Conservation (phyloP, 1,140 invertebrate genomes). For the Carposina sasakii region DNA sequence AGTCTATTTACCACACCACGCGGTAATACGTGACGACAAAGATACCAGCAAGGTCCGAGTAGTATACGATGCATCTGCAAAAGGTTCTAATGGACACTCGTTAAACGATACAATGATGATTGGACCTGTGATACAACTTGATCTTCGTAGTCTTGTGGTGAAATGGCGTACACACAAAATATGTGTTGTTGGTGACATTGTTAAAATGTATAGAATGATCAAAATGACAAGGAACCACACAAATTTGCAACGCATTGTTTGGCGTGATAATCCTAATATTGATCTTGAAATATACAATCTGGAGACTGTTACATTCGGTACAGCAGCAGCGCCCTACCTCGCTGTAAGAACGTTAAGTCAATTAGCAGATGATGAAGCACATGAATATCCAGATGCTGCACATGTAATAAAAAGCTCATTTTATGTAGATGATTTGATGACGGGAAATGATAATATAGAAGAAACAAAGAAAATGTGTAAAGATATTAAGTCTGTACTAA, state of each 20-base stretch:
- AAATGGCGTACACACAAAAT: slow-evolving; percentile 25
- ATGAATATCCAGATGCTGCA: slow-evolving; percentile 15
- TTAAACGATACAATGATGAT: slow-evolving; percentile 26
- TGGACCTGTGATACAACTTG: slow-evolving; percentile 24
- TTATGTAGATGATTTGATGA: slow-evolving; percentile 46
- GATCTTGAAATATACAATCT: slow-evolving; percentile 31
- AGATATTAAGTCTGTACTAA: slow-evolving; percentile 20
- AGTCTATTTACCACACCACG: slow-evolving; percentile 27
- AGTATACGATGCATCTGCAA: slow-evolving; percentile 27
- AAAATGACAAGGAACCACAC: slow-evolving; percentile 19
- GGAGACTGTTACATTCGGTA: slow-evolving; percentile 37
- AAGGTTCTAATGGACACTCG: slow-evolving; percentile 21
- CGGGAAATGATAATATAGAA: slow-evolving; percentile 24
- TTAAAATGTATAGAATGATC: slow-evolving; percentile 27
- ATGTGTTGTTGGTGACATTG: slow-evolving; percentile 25
- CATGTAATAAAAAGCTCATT: slow-evolving; percentile 27
- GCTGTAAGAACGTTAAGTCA: slow-evolving; percentile 34
- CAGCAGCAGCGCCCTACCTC: slow-evolving; percentile 33
- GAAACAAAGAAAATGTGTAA: slow-evolving; percentile 16
- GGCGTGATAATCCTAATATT: slow-evolving; percentile 30
- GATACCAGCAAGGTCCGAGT: slow-evolving; percentile 26
- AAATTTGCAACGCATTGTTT: slow-evolving; percentile 50
- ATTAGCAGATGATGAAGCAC: slow-evolving; percentile 32
- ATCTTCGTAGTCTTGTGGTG: slow-evolving; percentile 23
- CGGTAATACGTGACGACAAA: slow-evolving; percentile 29